Percentiles rank a stretch among this genome's conserved stretches.
These are phyloP conservation scores for Cisticola juncidis DNA, from an alignment of 2,113 vertebrate species.

Conservation along the genomic window DNA sequence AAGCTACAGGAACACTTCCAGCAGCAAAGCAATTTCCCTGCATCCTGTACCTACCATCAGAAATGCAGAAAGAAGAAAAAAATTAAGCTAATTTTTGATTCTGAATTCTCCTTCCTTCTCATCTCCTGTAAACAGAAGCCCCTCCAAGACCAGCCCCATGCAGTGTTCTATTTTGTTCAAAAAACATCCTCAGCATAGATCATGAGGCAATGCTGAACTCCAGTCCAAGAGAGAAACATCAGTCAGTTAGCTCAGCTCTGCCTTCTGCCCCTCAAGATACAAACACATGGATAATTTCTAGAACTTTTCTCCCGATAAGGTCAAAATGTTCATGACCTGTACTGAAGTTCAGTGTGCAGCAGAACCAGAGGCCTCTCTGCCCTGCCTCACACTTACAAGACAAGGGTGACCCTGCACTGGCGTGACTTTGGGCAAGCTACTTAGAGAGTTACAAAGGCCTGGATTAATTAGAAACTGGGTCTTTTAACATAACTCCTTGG, in stretches of 20 bases:
- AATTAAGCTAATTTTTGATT: not conserved
- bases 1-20: not conserved
- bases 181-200: not conserved
- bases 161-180: not conserved
- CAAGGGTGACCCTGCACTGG: not conserved
- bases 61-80: not conserved
- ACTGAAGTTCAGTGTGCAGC: not conserved
- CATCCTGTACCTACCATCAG: not conserved
- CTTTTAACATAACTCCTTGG: not conserved
- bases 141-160: not conserved
- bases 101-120: not conserved
- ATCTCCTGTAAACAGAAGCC: not conserved
- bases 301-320: not conserved
- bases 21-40: not conserved
- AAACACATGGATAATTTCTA: not conserved
- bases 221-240: not conserved
- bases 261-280: not conserved
- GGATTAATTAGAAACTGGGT: conserved; percentile 42
- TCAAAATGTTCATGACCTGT: not conserved
- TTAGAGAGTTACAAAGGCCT: not conserved
- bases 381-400: rapidly evolving
- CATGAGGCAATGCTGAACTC: not conserved
- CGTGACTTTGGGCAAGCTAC: not conserved
- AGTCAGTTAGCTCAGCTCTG: not conserved
- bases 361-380: not conserved